phyloP scores from a whole-genome alignment of 2,113 vertebrate species.

The Tonatia bakeri region DNA sequence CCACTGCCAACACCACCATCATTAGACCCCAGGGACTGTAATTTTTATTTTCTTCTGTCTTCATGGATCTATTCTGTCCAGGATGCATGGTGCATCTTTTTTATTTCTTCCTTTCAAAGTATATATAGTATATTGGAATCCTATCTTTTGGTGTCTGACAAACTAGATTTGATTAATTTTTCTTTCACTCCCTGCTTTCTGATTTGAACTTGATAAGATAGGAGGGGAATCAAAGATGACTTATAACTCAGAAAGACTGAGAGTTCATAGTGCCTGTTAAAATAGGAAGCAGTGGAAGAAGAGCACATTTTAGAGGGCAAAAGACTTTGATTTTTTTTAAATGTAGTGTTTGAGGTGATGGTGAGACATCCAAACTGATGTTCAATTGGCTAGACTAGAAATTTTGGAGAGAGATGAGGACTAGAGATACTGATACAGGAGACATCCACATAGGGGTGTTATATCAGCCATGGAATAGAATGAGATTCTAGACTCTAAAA shows the following conservation, averaged over 20 bases:
- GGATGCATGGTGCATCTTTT: neutral
- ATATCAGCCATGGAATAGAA: neutral
- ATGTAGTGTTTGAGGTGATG: neutral
- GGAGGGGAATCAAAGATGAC: neutral
- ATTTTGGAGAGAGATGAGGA: neutral
- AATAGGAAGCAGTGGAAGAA: neutral
- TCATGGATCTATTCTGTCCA: neutral
- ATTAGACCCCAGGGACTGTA: neutral
- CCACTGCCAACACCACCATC: neutral
- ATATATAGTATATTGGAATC: neutral
- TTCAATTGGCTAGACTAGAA: constrained; percentile 5
- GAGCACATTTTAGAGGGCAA: constrained; percentile 4
- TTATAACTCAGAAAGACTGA: constrained; percentile 18
- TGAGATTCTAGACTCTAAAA: constrained; percentile 24
- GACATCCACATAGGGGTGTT: neutral
- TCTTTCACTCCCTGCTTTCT: constrained; percentile 14
- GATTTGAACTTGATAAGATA: constrained; percentile 9
- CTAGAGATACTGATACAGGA: neutral
- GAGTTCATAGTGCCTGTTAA: constrained; percentile 4
- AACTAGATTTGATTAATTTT: constrained; percentile 33
- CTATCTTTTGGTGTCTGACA: constrained; percentile 22
- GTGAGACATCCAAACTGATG: neutral
- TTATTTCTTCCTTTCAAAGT: constrained; percentile 2
- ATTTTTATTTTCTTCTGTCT: neutral
- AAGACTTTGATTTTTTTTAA: neutral